A percentile compares a stretch with the other conserved stretches of the same genome.
phyloP scores from a whole-genome alignment of 2,113 vertebrate genomes.

The Cygnus atratus region DNA sequence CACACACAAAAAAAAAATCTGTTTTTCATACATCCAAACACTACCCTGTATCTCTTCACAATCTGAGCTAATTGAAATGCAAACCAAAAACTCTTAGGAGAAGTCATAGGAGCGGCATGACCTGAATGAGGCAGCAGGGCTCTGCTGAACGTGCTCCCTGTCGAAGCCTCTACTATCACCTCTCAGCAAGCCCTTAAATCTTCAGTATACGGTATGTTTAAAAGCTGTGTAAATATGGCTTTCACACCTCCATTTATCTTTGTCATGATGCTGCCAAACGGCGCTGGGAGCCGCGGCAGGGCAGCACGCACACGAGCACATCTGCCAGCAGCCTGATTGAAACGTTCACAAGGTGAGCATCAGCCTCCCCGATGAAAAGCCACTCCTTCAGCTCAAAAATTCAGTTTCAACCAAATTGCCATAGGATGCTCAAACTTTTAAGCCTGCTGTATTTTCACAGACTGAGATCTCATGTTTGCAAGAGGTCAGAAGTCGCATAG shows the following conservation, averaged over 20 bases:
- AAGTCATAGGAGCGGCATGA: not conserved
- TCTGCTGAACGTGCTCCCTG: not conserved
- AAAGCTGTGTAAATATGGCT: constrained; percentile 48
- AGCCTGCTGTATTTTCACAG: not conserved
- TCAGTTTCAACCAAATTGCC: fast-evolving
- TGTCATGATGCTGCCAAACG: constrained; percentile 9
- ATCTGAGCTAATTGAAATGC: not conserved
- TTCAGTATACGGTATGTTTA: not conserved
- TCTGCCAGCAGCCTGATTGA: constrained; percentile 12
- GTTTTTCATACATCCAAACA: not conserved
- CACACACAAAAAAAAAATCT: not conserved
- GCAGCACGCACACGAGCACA: not conserved
- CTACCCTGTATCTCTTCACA: not conserved
- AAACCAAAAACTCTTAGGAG: not conserved
- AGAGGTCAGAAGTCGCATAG: not conserved
- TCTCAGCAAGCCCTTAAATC: not conserved
- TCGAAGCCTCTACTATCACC: constrained; percentile 4
- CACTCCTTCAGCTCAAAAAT: not conserved
- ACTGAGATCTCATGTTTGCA: not conserved
- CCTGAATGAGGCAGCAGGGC: not conserved
- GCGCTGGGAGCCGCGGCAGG: not conserved
- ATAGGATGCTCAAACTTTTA: not conserved
- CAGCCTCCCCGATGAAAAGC: not conserved
- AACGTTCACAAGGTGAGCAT: not conserved
- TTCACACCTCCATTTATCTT: constrained; percentile 3